Evolutionary conservation across 2,888 invertebrate species (phyloP).

Genomic region (Clusia tigrina): DNA sequence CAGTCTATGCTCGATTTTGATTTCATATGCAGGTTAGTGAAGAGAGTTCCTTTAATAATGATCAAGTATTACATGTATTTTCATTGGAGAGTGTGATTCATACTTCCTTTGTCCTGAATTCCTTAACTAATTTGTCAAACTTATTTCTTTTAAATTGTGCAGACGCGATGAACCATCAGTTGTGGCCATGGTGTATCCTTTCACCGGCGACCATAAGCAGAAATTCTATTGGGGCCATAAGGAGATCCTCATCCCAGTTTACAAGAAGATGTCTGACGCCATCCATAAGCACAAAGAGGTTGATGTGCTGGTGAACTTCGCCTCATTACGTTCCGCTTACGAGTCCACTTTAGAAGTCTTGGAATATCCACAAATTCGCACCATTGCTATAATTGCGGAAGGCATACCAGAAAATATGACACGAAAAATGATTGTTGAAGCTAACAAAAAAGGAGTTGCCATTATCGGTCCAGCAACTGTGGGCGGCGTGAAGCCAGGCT

Average conservation of each 20-base stretch:
- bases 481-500: slow-evolving; percentile 97
- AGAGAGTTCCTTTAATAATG: neutral
- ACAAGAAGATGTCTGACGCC: slow-evolving; percentile 96
- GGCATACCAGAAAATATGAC: slow-evolving; percentile 99
- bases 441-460: slow-evolving; percentile 82
- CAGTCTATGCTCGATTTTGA: slow-evolving; percentile 69
- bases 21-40: slow-evolving; percentile 63
- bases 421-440: slow-evolving; percentile 85
- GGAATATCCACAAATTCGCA: slow-evolving; percentile 91
- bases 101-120: neutral
- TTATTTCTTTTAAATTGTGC: slow-evolving; percentile 68
- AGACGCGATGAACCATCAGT: slow-evolving; percentile 90
- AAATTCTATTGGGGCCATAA: slow-evolving; percentile 99
- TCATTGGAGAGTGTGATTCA: neutral
- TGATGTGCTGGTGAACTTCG: slow-evolving; percentile 95
- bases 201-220: slow-evolving; percentile 98
- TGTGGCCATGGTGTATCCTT: slow-evolving; percentile 97
- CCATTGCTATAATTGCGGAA: slow-evolving; percentile 98
- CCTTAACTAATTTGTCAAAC: neutral
- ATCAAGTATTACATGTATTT: neutral
- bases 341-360: slow-evolving; percentile 96
- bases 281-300: slow-evolving; percentile 95
- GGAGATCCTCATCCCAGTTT: slow-evolving; percentile 92
- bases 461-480: slow-evolving; percentile 96
- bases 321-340: slow-evolving; percentile 95